phyloP scores from a whole-genome alignment of 2,888 invertebrate species.

The Furcula furcula region DNA sequence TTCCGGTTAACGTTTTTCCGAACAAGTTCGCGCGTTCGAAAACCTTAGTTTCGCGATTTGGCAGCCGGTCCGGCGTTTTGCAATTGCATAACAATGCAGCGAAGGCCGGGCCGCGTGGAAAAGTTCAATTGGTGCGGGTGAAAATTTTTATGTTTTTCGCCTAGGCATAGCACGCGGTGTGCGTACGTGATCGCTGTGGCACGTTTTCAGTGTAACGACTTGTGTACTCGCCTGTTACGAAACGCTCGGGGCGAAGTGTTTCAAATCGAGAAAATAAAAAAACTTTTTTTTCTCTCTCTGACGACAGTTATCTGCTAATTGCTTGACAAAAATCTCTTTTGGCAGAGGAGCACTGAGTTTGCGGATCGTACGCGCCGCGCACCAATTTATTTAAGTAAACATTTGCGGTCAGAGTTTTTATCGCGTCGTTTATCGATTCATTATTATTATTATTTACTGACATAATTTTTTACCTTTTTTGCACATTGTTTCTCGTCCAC shows the following conservation, averaged over 20 bases:
- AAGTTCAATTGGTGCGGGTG: constrained; percentile 55
- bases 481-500: constrained; percentile 11
- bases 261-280: constrained; percentile 55
- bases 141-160: constrained; percentile 50
- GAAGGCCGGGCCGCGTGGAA: constrained; percentile 67
- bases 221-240: constrained; percentile 57
- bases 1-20: constrained; percentile 54
- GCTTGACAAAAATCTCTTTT: constrained; percentile 62
- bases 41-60: constrained; percentile 55
- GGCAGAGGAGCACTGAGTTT: constrained; percentile 47
- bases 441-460: constrained; percentile 37
- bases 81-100: constrained; percentile 77
- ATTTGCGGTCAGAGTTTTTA: constrained; percentile 42
- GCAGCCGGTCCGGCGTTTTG: constrained; percentile 49
- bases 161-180: constrained; percentile 43
- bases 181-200: constrained; percentile 50
- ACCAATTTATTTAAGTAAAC: constrained; percentile 56
- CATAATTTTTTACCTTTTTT: constrained; percentile 24
- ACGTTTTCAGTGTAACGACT: constrained; percentile 62
- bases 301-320: constrained; percentile 70
- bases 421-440: constrained; percentile 40
- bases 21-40: constrained; percentile 43
- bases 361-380: constrained; percentile 32
- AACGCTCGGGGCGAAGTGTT: constrained; percentile 58
- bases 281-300: constrained; percentile 50